Conservation (phyloP, 1,140 invertebrate genomes). For the Calephelis virginiensis region DNA sequence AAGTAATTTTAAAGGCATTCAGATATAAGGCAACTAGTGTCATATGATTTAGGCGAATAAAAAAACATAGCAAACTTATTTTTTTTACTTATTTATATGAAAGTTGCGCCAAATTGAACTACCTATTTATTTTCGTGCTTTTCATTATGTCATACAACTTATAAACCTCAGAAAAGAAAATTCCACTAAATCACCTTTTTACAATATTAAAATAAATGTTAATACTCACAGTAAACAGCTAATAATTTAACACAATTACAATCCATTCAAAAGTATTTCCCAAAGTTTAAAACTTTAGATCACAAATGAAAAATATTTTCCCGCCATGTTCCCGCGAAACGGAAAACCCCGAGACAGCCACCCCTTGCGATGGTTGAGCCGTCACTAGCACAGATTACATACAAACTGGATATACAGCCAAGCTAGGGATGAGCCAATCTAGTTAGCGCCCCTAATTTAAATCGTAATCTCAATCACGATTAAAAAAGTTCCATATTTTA, state of each 20-base stretch:
- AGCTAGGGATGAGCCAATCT: neutral
- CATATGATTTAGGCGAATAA: no score
- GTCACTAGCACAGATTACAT: constrained; percentile 18
- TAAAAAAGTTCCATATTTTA: neutral
- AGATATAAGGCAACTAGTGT: no score
- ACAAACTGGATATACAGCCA: neutral
- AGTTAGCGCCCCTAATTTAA: neutral
- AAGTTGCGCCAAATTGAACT: no score
- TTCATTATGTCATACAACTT: no score
- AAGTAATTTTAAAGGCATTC: no score
- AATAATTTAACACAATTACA: neutral
- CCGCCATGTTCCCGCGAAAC: constrained; percentile 18
- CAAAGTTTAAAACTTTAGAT: constrained; percentile 11
- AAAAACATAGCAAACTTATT: no score
- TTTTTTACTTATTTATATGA: no score
- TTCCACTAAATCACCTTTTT: neutral
- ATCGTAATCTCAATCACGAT: neutral
- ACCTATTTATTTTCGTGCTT: no score
- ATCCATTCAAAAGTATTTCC: constrained; percentile 1
- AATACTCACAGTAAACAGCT: neutral
- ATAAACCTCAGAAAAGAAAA: no score
- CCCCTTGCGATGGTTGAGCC: constrained; percentile 4
- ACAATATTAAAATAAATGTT: neutral
- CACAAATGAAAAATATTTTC: constrained; percentile 16
- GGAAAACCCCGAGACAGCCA: constrained; percentile 11